Base-by-base conservation (phyloP, 2,113 vertebrate species). In the Bothrops jararaca region DNA sequence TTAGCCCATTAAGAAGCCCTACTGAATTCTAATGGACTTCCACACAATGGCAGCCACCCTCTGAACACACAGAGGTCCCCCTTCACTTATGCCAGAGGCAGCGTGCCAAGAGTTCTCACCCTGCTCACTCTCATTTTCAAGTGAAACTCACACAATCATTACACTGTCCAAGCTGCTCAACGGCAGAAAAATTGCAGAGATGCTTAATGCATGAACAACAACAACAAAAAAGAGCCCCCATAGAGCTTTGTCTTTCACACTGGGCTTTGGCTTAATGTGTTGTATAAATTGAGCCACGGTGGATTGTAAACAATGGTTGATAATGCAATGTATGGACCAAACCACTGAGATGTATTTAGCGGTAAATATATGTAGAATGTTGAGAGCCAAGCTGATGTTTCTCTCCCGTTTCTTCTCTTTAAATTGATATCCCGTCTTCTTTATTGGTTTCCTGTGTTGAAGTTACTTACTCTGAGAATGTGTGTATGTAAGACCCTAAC, bases 11-110 rank as follows among this genome's bases (percentile, higher is more conserved):
- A 91, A 90, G 57, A 60, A 90, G 69, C 69, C 48, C 52, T 12
- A 4, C 4, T 45, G 85, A 94, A 92, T 95, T 93, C 92, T 91
- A 94, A 91, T 91, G 87, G 91, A 69, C 74, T 48, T 80, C 92
- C 57, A 85, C 93, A 86, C 85, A 0, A 93, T 69, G 93, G 93
- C 94, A 87, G 45, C 91, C 94, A 80, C 91, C 91, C 91, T 95
- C 91, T 91, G 53, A 53, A 87, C n/a, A 91, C 93, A 89, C 29
- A 89, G 88, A 92, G 92, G 93, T 57, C 90, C 57, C 85, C 92
- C 93, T 95, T 93, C 94, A 89, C 86, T 91, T 39, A 12, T 23
- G n/a, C 52, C 48, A 0, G 0, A 0, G 92, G 92, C 94, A 56
- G 0, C 0, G 50, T 88, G 95, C 95, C 94, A 94, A 91, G 24